A percentile compares a stretch with the other conserved stretches of the same genome.
Evolutionary conservation across 2,888 invertebrate species (phyloP).

Genomic region (Eristalinus aeneus): DNA sequence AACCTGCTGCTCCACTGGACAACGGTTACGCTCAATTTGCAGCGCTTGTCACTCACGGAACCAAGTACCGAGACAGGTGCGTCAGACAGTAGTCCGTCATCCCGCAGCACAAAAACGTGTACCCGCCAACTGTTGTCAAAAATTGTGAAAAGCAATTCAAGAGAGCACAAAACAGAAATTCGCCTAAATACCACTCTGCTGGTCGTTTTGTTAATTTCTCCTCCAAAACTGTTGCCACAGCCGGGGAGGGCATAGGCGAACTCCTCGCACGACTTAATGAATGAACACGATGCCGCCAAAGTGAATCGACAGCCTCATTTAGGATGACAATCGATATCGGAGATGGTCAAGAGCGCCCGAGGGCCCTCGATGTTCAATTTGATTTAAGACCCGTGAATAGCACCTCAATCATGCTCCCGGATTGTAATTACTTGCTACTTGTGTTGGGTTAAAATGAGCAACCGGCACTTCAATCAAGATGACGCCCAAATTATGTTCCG

Average conservation of each 20-base stretch:
- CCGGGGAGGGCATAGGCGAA: not conserved
- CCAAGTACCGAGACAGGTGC: conserved; percentile 50
- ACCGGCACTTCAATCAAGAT: conserved; percentile 63
- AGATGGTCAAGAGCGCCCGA: conserved; percentile 37
- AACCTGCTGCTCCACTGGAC: conserved; percentile 15
- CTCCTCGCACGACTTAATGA: conserved; percentile 51
- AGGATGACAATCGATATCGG: conserved; percentile 57
- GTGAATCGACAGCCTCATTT: conserved; percentile 54
- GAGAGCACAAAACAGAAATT: conserved; percentile 10
- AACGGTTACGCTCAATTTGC: conserved; percentile 65
- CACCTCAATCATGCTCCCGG: conserved; percentile 69
- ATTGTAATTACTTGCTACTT: conserved; percentile 74
- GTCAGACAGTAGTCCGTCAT: conserved; percentile 32
- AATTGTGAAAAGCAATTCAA: not conserved
- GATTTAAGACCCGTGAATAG: conserved; percentile 61
- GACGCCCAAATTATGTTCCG: conserved; percentile 60
- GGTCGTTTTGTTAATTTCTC: conserved; percentile 49
- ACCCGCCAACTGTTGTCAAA: conserved; percentile 58
- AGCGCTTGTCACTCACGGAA: conserved; percentile 51
- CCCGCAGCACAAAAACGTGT: not conserved
- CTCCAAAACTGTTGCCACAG: not conserved
- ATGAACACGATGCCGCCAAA: conserved; percentile 59
- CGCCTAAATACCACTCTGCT: conserved; percentile 44
- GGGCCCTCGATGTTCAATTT: conserved; percentile 54
- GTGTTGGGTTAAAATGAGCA: conserved; percentile 72